Evolutionary conservation across 2,888 invertebrate species (phyloP), one percentile per base, ranked within the genome.

Genomic region (Drosophila putrida): DNA sequence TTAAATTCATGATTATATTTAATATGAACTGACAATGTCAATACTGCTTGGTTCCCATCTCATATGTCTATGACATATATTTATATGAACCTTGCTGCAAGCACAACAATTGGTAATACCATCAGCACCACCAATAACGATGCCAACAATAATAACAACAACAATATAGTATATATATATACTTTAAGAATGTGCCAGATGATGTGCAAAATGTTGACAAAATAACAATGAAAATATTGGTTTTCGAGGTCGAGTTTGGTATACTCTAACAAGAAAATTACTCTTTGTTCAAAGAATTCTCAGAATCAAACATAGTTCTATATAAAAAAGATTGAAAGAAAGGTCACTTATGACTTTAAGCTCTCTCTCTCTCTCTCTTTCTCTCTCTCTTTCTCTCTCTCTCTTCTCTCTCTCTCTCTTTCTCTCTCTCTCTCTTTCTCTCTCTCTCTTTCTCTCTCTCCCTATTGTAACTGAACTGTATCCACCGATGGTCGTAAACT

Each of bases 151-250:
- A 63, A 43, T 36, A 68, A 61, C 63, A 54, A 62, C 54, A 44
- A 69, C n/a, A n/a, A n/a, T n/a, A n/a, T n/a, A n/a, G n/a, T n/a
- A n/a, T n/a, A n/a, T 20, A 44, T 13, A 43, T 31, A 49, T 3
- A 49, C 6, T 43, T 53, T 20, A 54, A 59, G 43, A 68, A 71
- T 73, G 70, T 75, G 75, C 67, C 75, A 72, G 78, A 86, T 78
- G 81, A 84, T 84, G 87, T 83, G 87, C 74, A 59, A 86, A 86
- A 79, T 86, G 75, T 73, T 77, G 68, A 55, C 64, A 71, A 80
- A 69, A 74, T 73, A 63, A 67, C 61, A 69, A 72, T 76, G 46
- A 72, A 65, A 55, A 46, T 49, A 28, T 47, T 41, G 33, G 20
- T 31, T 39, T 9, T 10, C n/a, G 20, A 39, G 13, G 4, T 36